Conservation (phyloP, 2,888 invertebrate species). For the Cephus sareptanus region DNA sequence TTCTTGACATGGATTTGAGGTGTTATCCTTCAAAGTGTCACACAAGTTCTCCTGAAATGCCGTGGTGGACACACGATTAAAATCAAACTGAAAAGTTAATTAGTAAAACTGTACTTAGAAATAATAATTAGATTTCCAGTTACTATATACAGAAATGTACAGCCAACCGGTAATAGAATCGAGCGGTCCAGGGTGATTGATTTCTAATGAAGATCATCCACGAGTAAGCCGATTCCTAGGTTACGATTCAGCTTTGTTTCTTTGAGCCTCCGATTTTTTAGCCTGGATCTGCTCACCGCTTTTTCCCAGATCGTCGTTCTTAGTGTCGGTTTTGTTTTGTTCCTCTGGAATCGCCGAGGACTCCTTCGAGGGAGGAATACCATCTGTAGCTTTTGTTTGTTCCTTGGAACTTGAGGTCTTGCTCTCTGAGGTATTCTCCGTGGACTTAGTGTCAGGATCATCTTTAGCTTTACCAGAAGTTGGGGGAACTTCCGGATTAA, state of each 20-base stretch:
- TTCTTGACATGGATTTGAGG: background rate
- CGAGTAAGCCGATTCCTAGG: slow-evolving; percentile 14
- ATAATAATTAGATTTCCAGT: slow-evolving; percentile 33
- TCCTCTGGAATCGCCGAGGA: background rate
- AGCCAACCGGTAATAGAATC: slow-evolving; percentile 15
- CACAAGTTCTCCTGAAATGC: slow-evolving; percentile 1
- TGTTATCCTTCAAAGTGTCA: background rate
- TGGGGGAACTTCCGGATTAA: slow-evolving; percentile 5
- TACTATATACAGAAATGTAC: slow-evolving; percentile 47
- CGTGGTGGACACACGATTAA: background rate
- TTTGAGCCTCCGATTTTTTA: slow-evolving; percentile 52
- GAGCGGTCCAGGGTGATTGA: background rate
- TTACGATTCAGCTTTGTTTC: slow-evolving; percentile 57
- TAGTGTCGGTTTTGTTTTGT: slow-evolving; percentile 26
- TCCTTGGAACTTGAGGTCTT: slow-evolving; percentile 7
- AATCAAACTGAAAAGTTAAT: slow-evolving; percentile 8
- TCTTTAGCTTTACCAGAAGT: background rate
- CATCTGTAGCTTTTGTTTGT: slow-evolving; percentile 11
- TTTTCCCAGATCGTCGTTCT: slow-evolving; percentile 38
- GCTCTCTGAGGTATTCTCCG: background rate
- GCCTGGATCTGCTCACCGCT: slow-evolving; percentile 45
- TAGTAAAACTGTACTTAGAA: slow-evolving; percentile 28
- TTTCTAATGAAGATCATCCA: background rate
- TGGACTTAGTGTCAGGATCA: background rate
- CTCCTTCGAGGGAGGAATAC: background rate